These are phyloP conservation scores for Drosophila niveifrons DNA, from an alignment of 2,888 invertebrate genomes.

Conservation along the genomic window DNA sequence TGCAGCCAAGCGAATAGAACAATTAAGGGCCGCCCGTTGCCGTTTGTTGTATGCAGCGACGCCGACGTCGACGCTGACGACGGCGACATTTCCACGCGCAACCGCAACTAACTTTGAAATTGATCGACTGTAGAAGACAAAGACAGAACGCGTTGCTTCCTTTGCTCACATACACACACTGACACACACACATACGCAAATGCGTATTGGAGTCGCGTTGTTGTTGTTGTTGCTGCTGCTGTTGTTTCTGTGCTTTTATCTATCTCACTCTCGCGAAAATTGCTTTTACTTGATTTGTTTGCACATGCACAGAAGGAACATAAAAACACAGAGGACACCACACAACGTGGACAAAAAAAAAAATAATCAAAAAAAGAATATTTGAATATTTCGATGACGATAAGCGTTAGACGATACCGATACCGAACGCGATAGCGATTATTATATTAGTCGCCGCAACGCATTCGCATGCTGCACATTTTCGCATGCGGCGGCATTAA, in stretches of 20 bases:
- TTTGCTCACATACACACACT: slow-evolving; percentile 42
- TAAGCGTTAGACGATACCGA: slow-evolving; percentile 36
- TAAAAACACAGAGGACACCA: slow-evolving; percentile 32
- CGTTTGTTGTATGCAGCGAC: slow-evolving; percentile 64
- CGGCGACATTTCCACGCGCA: slow-evolving; percentile 70
- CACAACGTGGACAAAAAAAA: slow-evolving; percentile 42
- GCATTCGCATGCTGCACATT: slow-evolving; percentile 59
- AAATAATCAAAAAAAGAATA: slow-evolving; percentile 35
- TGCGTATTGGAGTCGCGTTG: slow-evolving; percentile 21
- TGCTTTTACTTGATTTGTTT: slow-evolving; percentile 47
- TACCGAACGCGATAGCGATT: slow-evolving; percentile 30
- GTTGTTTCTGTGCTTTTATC: slow-evolving; percentile 38
- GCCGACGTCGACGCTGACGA: slow-evolving; percentile 67
- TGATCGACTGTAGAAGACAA: slow-evolving; percentile 38
- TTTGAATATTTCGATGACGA: slow-evolving; percentile 35
- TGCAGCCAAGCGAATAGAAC: slow-evolving; percentile 81
- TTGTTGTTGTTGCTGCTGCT: slow-evolving; percentile 3
- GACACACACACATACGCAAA: slow-evolving; percentile 12
- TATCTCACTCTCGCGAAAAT: slow-evolving; percentile 29
- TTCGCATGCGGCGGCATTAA: slow-evolving; percentile 62
- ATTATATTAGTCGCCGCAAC: slow-evolving; percentile 37
- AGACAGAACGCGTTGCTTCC: slow-evolving; percentile 45
- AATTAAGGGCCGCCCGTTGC: slow-evolving; percentile 60
- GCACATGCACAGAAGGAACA: slow-evolving; percentile 32
- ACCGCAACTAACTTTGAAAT: slow-evolving; percentile 56